A percentile compares a stretch with the other conserved stretches of the same genome.
Evolutionary conservation across 2,888 invertebrate species (phyloP).

Genomic region (Iselma pallidipennis): DNA sequence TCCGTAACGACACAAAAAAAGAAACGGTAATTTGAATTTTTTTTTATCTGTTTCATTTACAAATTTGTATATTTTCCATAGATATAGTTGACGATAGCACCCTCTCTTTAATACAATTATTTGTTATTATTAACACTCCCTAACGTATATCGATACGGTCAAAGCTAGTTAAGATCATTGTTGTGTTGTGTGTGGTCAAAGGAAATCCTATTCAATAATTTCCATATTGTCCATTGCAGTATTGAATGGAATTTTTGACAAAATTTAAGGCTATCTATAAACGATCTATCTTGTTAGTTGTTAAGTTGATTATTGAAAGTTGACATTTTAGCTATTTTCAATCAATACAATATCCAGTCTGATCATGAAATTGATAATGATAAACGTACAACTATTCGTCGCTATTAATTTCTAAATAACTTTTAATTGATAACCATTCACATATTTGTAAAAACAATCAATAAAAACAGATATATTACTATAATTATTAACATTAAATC

Average conservation of each 20-base stretch:
- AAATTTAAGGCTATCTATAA: conserved; percentile 39
- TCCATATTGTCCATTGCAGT: conserved; percentile 5
- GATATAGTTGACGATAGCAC: neutral
- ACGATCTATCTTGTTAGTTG: conserved; percentile 43
- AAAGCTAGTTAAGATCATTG: conserved; percentile 42
- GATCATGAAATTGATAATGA: too few species aligned
- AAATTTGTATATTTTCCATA: neutral
- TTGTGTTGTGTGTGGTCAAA: conserved; percentile 35
- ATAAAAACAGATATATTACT: too few species aligned
- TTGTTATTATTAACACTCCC: neutral
- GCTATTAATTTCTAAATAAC: too few species aligned
- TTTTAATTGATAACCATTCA: too few species aligned
- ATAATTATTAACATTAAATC: too few species aligned
- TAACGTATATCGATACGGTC: neutral
- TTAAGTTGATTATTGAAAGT: conserved; percentile 40
- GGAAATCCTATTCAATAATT: conserved; percentile 25
- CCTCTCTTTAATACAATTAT: neutral
- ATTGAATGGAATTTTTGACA: conserved; percentile 28
- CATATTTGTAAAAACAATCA: too few species aligned
- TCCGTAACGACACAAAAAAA: neutral
- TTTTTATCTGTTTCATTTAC: neutral
- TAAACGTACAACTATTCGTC: too few species aligned
- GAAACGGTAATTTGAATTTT: neutral
- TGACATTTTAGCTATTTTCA: conserved; percentile 35
- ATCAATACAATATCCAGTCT: too few species aligned